Conservation (phyloP, 2,888 invertebrate genomes). For the Drosophila siamana region DNA sequence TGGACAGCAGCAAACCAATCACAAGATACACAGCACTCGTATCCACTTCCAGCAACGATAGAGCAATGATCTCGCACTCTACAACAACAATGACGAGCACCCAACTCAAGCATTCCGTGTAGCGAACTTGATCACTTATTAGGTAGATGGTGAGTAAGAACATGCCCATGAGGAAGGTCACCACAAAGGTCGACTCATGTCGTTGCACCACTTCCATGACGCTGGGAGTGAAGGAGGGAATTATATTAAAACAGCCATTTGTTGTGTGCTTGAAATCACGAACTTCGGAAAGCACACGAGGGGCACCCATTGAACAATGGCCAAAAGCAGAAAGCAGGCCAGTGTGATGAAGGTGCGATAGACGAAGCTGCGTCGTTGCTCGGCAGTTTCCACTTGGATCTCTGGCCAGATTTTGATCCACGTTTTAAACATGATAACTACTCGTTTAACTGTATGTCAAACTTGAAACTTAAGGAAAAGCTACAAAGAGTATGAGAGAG, state of each 20-base stretch:
- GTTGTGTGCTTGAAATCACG: background rate
- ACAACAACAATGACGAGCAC: constrained; percentile 33
- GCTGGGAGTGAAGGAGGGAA: background rate
- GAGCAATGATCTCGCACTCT: constrained; percentile 35
- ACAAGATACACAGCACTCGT: constrained; percentile 11
- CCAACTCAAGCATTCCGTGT: constrained; percentile 35
- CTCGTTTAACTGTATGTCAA: constrained; percentile 18
- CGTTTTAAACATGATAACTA: constrained; percentile 48
- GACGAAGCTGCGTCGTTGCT: constrained; percentile 31
- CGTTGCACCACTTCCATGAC: background rate
- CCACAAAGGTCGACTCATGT: constrained; percentile 35
- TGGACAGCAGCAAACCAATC: constrained; percentile 22
- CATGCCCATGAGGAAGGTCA: constrained; percentile 44
- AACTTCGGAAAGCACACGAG: constrained; percentile 28
- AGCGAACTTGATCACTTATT: constrained; percentile 27
- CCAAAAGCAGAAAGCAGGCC: constrained; percentile 10
- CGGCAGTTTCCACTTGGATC: constrained; percentile 17
- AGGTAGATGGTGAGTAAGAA: constrained; percentile 36
- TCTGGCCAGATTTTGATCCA: constrained; percentile 26
- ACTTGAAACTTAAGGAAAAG: constrained; percentile 4
- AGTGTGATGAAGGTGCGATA: constrained; percentile 13
- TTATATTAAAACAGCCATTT: background rate
- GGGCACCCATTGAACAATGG: constrained; percentile 41
- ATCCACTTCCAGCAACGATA: constrained; percentile 16
- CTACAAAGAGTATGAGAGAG: background rate